Evolutionary conservation across 2,113 vertebrate species (phyloP).

Genomic region (Penelope pileata): DNA sequence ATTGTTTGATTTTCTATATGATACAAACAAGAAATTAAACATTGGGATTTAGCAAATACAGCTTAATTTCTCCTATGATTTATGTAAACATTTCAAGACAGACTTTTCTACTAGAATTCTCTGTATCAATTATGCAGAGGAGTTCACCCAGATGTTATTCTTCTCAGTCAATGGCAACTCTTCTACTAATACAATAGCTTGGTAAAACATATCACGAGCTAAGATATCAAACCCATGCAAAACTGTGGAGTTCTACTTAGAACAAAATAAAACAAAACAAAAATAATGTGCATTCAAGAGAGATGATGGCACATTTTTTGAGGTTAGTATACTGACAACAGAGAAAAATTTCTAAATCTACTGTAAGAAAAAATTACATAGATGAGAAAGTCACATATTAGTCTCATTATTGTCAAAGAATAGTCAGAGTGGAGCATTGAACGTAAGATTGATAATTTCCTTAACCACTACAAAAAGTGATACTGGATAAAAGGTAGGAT

Average conservation of each 20-base stretch:
- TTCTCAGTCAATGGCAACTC: not conserved
- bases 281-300: not conserved
- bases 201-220: not conserved
- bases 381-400: slow-evolving; percentile 3
- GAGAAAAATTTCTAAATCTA: not conserved
- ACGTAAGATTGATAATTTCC: not conserved
- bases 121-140: not conserved
- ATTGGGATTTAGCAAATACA: not conserved
- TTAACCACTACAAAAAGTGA: not conserved
- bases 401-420: slow-evolving; percentile 3
- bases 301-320: not conserved
- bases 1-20: not conserved
- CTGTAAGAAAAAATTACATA: slow-evolving; percentile 2
- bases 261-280: not conserved
- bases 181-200: not conserved
- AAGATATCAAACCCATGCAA: not conserved
- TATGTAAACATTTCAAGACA: not conserved
- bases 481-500: not conserved
- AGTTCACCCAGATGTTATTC: not conserved
- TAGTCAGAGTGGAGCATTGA: not conserved
- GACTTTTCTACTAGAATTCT: not conserved
- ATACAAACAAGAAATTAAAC: not conserved
- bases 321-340: not conserved
- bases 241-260: not conserved
- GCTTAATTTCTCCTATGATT: not conserved